Percentiles rank a stretch among this genome's conserved stretches.
These are phyloP conservation scores for Oryzias celebensis DNA, from an alignment of 2,113 vertebrate species.

Conservation along the genomic window DNA sequence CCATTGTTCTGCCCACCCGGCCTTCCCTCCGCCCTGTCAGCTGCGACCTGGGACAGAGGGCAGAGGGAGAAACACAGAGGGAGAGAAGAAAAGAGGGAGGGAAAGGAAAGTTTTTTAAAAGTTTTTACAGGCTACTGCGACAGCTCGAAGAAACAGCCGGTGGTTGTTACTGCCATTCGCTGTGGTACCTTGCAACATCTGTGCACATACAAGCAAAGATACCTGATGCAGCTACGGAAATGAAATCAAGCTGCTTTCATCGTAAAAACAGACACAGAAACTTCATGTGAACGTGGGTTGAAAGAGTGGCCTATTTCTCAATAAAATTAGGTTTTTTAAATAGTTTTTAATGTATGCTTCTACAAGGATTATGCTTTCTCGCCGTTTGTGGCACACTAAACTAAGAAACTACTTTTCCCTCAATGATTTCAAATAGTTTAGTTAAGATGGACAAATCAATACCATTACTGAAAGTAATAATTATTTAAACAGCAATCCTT, in stretches of 20 bases:
- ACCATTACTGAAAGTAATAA: no score
- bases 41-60: constrained; percentile 77
- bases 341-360: no score
- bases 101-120: constrained; percentile 57
- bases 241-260: constrained; percentile 5
- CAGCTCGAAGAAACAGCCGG: constrained; percentile 50
- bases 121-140: constrained; percentile 72
- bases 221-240: constrained; percentile 25
- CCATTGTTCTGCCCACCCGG: constrained; percentile 80
- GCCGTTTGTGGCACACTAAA: no score
- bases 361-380: no score
- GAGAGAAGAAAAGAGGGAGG: constrained; percentile 18
- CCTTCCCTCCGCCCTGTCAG: constrained; percentile 75
- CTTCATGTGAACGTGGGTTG: no score
- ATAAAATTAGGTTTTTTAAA: no score
- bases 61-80: constrained; percentile 32
- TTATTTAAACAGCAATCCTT: no score
- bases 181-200: constrained; percentile 37
- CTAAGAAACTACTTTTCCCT: no score
- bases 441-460: no score
- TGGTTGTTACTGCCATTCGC: constrained; percentile 45
- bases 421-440: no score
- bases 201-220: constrained; percentile 21
- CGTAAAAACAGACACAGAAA: no score
- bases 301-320: no score